Evolutionary conservation across 53 echinoderm and acorn worm genomes (phyloP).

Genomic region (Patiria pectinifera): DNA sequence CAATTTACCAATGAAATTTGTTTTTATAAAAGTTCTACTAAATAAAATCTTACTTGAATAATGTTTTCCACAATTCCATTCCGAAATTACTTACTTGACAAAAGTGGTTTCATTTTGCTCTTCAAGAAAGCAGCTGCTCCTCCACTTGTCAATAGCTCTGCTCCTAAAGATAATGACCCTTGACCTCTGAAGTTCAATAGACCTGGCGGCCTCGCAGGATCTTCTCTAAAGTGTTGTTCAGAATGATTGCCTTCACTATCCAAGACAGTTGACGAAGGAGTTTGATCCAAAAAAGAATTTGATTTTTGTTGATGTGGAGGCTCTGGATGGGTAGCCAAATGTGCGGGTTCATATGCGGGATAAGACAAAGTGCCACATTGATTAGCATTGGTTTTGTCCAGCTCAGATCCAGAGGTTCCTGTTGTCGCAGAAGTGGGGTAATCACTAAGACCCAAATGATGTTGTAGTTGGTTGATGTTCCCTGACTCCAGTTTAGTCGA

Average conservation of each 20-base stretch:
- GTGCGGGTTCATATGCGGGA: not conserved
- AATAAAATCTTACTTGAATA: not conserved
- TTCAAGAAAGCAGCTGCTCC: constrained; percentile 59
- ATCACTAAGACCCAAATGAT: not conserved
- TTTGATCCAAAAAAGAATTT: not conserved
- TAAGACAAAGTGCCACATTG: not conserved
- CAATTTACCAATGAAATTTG: no score
- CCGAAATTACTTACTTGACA: constrained; percentile 15
- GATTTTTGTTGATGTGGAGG: not conserved
- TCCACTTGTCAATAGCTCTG: constrained; percentile 42
- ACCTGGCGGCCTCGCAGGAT: not conserved
- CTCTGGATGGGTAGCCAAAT: no score
- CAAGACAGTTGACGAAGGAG: not conserved
- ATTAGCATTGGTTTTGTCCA: not conserved
- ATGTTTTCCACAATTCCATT: not conserved
- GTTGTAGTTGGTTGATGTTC: not conserved
- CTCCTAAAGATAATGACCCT: constrained; percentile 66
- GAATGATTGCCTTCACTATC: not conserved
- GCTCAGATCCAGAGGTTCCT: not conserved
- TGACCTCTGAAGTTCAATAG: constrained; percentile 18
- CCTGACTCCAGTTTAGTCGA: not conserved
- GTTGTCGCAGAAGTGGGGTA: constrained; percentile 26
- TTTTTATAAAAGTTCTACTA: no score
- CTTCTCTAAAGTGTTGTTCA: not conserved
- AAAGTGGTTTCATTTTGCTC: constrained; percentile 56